These are phyloP conservation scores for Clarias macrocephalus DNA, from an alignment of 2,113 vertebrate species.

Conservation along the genomic window DNA sequence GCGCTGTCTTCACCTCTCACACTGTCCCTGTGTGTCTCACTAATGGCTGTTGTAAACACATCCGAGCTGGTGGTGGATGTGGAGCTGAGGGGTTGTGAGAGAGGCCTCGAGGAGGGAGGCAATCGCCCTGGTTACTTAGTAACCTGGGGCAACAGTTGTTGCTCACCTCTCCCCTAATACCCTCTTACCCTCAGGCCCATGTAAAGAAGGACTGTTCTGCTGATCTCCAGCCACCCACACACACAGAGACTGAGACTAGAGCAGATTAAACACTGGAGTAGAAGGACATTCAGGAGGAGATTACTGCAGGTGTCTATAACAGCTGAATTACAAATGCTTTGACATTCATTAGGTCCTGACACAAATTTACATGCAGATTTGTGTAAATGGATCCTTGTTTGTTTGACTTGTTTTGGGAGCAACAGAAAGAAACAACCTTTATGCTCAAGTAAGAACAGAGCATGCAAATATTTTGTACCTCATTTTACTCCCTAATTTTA, in stretches of 20 bases:
- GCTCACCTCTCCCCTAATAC: conserved; percentile 75
- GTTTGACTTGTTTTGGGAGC: background rate
- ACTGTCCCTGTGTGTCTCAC: background rate
- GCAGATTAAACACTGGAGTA: conserved; percentile 32
- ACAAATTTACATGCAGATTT: conserved; percentile 10
- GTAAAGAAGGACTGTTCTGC: conserved; percentile 69
- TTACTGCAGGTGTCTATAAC: background rate
- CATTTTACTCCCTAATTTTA: conserved; percentile 32
- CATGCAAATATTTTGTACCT: conserved; percentile 27
- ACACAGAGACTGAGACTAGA: conserved; percentile 21
- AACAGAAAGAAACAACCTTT: conserved; percentile 21
- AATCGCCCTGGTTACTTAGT: conserved; percentile 71
- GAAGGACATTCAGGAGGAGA: background rate
- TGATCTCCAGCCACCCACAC: conserved; percentile 54
- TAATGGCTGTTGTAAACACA: background rate
- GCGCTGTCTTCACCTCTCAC: background rate
- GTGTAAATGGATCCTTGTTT: conserved; percentile 14
- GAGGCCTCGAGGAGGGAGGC: conserved; percentile 54
- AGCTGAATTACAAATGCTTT: background rate
- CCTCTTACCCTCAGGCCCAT: conserved; percentile 72
- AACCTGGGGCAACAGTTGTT: conserved; percentile 64
- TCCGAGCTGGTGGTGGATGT: conserved; percentile 24
- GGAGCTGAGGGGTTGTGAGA: conserved; percentile 41
- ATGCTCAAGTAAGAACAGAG: conserved; percentile 4
- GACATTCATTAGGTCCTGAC: conserved; percentile 4